These are phyloP conservation scores for Carlito syrichta DNA, from an alignment of 2,113 vertebrate genomes.

Conservation along the genomic window DNA sequence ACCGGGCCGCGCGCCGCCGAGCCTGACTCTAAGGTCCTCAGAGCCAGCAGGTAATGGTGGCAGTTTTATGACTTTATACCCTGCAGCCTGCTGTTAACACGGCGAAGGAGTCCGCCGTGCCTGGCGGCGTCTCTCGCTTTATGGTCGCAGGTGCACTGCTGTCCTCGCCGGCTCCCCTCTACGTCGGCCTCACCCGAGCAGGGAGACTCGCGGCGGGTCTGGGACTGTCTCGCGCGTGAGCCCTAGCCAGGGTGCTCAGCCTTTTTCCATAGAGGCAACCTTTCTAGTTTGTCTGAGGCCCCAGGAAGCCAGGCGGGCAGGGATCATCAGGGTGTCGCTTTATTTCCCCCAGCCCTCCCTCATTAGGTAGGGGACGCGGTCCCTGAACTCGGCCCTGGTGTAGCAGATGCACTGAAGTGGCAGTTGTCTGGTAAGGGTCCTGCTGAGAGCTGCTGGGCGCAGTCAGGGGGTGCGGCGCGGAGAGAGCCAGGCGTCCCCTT, in stretches of 20 bases:
- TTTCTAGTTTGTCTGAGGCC: background rate
- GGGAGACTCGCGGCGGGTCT: constrained; percentile 37
- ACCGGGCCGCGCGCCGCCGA: background rate
- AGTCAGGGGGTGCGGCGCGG: background rate
- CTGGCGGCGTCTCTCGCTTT: background rate
- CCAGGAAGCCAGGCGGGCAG: background rate
- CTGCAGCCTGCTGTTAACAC: constrained; percentile 79
- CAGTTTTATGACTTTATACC: constrained; percentile 81
- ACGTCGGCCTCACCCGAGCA: constrained; percentile 23
- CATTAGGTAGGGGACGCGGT: background rate
- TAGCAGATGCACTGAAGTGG: background rate
- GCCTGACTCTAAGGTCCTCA: constrained; percentile 52
- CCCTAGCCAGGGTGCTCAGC: background rate
- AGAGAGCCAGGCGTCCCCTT: background rate
- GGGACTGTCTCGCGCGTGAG: background rate
- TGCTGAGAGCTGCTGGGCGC: background rate
- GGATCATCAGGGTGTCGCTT: background rate
- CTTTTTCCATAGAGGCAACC: background rate
- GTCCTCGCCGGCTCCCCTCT: constrained; percentile 7
- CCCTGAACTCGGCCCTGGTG: background rate
- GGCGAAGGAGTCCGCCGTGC: constrained; percentile 25
- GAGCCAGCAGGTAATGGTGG: constrained; percentile 76
- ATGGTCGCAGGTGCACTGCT: constrained; percentile 77
- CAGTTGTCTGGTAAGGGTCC: background rate
- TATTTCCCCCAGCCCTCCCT: background rate